Percentiles rank a stretch among this genome's conserved stretches.
phyloP scores from a whole-genome alignment of 2,888 invertebrate genomes.

The Selenia dentaria region DNA sequence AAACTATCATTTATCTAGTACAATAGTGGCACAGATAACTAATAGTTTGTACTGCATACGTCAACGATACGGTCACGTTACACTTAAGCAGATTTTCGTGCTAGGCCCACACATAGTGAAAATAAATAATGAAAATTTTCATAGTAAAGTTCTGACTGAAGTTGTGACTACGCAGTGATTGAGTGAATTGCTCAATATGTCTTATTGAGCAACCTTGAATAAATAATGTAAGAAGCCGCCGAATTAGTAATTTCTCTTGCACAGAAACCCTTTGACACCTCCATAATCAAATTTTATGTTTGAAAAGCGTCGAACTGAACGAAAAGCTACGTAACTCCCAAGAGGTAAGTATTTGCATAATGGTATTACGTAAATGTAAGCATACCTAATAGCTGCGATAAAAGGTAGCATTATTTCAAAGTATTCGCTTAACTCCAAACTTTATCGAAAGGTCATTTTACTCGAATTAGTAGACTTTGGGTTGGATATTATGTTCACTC shows the following conservation, averaged over 20 bases:
- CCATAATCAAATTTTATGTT: slow-evolving; percentile 12
- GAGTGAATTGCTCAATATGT: too few species aligned
- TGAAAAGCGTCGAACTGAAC: slow-evolving; percentile 1
- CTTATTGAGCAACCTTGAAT: not conserved
- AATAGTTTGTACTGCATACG: too few species aligned
- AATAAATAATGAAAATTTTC: too few species aligned
- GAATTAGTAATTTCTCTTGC: not conserved
- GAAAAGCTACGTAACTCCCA: not conserved
- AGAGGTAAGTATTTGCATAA: slow-evolving; percentile 1
- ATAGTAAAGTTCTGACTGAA: too few species aligned
- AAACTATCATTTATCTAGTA: too few species aligned
- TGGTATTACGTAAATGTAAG: not conserved
- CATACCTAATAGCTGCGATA: not conserved
- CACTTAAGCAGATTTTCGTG: too few species aligned
- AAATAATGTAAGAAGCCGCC: not conserved
- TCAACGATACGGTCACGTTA: too few species aligned
- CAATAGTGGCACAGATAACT: too few species aligned
- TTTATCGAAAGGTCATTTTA: not conserved
- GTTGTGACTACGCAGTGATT: too few species aligned
- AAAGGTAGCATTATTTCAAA: not conserved
- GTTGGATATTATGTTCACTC: too few species aligned
- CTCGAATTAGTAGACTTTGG: too few species aligned
- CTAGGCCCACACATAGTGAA: too few species aligned
- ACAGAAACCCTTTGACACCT: slow-evolving; percentile 4
- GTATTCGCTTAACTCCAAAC: not conserved